Evolutionary conservation across 1,140 invertebrate species (phyloP), one percentile per base, ranked within the genome.

Genomic region (Meloidogyne hapla): DNA sequence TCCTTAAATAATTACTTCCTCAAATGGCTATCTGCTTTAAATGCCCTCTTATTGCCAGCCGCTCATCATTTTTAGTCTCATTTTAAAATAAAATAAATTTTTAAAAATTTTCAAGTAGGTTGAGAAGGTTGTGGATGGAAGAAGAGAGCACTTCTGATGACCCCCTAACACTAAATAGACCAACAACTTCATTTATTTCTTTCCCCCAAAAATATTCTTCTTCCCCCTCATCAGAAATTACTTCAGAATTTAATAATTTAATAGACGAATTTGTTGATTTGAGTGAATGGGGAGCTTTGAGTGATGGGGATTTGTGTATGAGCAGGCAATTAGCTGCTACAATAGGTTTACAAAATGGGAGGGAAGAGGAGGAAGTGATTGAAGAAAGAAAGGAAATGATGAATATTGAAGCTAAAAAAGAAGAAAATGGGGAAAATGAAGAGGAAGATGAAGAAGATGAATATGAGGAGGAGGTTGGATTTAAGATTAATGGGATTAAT

Each of bases 241-340:
- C 5, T 12, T 10, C 28, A 64, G n/a, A 38, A 33, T 21, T 33
- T 33, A 73, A 38, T 70, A 61, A 45, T 70, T 33, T 61, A 64
- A 25, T 61, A 5, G 56, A 73, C 12, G 56, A 33, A 23, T 28
- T 73, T 38, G 56, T 73, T 33, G 71, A 73, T 38, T 64, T 73
- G 21, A 61, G 56, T 28, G 71, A 73, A 13, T 63, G 61, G 56
- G 56, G 71, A n/a, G n/a, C 71, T 63, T 64, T 73, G 12, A 73
- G 71, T 23, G 71, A 73, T 40, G 71, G 71, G 1, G 71, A 73
- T 38, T 40, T 73, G 21, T 73, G 71, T 21, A 73, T 73, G 71
- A 61, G 71, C 25, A 65, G 71, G 33, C 71, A 73, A 21, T 21
- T 73, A 13, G 18, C 71, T 1, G 56, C 45, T 28, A 25, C 56